Conservation (phyloP, 2,888 invertebrate species). For the Phyllotreta cruciferae region DNA sequence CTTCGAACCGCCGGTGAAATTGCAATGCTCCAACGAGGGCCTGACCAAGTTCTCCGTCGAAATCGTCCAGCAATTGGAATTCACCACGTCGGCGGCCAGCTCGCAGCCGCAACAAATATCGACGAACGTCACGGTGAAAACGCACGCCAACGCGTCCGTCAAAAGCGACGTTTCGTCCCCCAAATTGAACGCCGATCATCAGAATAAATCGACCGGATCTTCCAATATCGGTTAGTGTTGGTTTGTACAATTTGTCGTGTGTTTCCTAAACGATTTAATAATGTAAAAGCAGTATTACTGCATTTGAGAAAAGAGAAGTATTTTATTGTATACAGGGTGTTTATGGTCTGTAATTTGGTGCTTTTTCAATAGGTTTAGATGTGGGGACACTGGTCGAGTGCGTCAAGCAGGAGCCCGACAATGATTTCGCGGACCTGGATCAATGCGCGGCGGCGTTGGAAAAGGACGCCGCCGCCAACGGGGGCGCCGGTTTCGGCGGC, state of each 20-base stretch:
- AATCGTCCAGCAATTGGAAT: slow-evolving; percentile 90
- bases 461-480: slow-evolving; percentile 78
- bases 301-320: slow-evolving; percentile 31
- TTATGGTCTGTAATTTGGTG: too few species aligned
- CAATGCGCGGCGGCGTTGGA: slow-evolving; percentile 86
- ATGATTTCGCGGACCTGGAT: slow-evolving; percentile 85
- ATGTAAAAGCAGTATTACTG: not conserved
- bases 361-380: slow-evolving; percentile 57
- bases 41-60: slow-evolving; percentile 86
- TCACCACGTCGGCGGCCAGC: slow-evolving; percentile 86
- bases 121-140: slow-evolving; percentile 91
- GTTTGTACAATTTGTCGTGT: not conserved
- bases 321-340: too few species aligned
- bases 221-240: slow-evolving; percentile 54
- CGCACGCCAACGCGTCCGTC: slow-evolving; percentile 73
- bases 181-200: slow-evolving; percentile 62
- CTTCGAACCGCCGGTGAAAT: slow-evolving; percentile 80
- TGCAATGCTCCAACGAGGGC: slow-evolving; percentile 62
- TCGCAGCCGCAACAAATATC: slow-evolving; percentile 89
- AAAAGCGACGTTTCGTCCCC: slow-evolving; percentile 67
- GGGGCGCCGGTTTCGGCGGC: slow-evolving; percentile 78
- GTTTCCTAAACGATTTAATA: too few species aligned
- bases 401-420: slow-evolving; percentile 69
- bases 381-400: slow-evolving; percentile 78
- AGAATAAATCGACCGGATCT: slow-evolving; percentile 21